These are phyloP conservation scores for Neolamprologus longior DNA, from an alignment of 2,113 vertebrate genomes.

Conservation along the genomic window DNA sequence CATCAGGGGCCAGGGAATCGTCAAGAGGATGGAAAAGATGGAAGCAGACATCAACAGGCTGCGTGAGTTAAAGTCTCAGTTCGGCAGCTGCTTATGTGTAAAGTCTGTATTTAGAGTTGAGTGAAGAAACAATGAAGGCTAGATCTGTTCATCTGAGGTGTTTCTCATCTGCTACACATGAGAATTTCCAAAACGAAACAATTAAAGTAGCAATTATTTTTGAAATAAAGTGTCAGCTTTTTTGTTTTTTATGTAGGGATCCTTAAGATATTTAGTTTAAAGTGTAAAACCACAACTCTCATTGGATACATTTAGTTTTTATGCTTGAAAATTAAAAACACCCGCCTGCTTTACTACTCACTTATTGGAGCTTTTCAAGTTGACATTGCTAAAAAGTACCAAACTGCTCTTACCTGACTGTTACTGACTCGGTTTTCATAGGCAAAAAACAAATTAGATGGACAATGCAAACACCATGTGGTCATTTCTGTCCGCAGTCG, in stretches of 20 bases:
- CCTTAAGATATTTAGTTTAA: background rate
- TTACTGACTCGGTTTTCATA: background rate
- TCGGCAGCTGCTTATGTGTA: background rate
- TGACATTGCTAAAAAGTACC: background rate
- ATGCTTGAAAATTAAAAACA: background rate
- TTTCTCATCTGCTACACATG: background rate
- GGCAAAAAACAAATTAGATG: background rate
- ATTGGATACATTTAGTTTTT: background rate
- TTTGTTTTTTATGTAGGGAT: background rate
- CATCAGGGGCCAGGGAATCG: background rate
- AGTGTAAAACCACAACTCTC: background rate
- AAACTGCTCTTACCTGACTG: background rate
- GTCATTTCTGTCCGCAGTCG: slow-evolving; percentile 9
- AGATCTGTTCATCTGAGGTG: background rate
- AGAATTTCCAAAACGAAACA: background rate
- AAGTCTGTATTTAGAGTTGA: background rate
- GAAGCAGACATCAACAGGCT: slow-evolving; percentile 36
- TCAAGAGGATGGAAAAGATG: slow-evolving; percentile 43
- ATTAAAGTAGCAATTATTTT: background rate
- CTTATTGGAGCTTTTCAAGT: background rate
- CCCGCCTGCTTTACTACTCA: background rate
- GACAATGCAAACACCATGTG: background rate
- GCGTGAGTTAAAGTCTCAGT: slow-evolving; percentile 30
- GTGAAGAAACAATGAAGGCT: background rate
- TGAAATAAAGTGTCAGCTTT: background rate